Base-by-base conservation (phyloP, 2,797 vertebrate genomes). In the Danio aesculapii region DNA sequence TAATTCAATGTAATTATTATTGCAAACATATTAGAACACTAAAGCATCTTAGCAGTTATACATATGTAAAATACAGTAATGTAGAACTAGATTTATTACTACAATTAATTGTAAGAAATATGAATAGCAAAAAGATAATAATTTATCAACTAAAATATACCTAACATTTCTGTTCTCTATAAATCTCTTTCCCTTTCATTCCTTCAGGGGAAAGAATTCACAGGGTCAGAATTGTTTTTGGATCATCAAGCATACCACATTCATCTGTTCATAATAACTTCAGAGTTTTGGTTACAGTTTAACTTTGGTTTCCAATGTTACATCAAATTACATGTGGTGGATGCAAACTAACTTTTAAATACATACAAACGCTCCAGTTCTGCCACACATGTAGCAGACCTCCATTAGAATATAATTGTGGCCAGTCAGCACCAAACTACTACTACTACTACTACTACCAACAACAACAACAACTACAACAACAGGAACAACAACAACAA, bases 321-420 rank as follows among this genome's bases (percentile, higher is more conserved):
- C 9, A 57, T 30, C 46, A 6, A 43, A 73, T 30, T 61, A 47
- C 59, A 50, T 43, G 59, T 9, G 11, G n/a, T 39, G 30, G 19
- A 68, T 68, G 52, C 19, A 39, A 66, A 77, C 13, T 68, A 41
- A 49, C 53, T 58, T 49, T 46, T 16, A 68, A 77, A 39, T 49
- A 17, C 43, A 78, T 3, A 30, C 30, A 30, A 1, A 30, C n/a
- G n/a, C n/a, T n/a, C n/a, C n/a, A n/a, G n/a, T 30, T 1, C 30
- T 30, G 30, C 30, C 30, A 30, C 30, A 30, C 30, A 30, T 30
- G 3, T 30, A 30, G 30, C 30, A 30, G 30, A 30, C 30, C 30
- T 30, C 3, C 30, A 1, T 30, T 3, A 30, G 30, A 1, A 30
- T 30, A 30, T 30, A 1, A 30, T 30, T 30, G 30, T 30, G 30